Evolutionary conservation across 23 tunicate species (phyloP), one percentile per base, ranked within the genome.

Genomic region (Aplidium turbinatum): DNA sequence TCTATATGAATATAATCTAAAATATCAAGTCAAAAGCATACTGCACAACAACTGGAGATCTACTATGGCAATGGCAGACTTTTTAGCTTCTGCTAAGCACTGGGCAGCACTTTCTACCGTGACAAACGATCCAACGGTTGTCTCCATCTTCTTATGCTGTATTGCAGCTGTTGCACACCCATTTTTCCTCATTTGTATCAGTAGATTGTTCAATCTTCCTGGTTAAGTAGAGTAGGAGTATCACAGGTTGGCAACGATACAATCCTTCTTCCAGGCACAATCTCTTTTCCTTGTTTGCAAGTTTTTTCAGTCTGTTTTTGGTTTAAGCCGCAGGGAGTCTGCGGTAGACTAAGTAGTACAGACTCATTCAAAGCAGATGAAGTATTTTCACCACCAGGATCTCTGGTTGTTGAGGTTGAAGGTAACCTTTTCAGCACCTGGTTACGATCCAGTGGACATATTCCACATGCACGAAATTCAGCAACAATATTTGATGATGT

Each of bases 381-480:
- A 27, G 13, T 5, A 11, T 31, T 20, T 31, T 30, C 68, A 27
- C 9, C 36, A 26, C 68, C 68, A 30, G 36, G 7, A 26, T 60
- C 68, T 28, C n/a, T 6, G 20, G 7, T 60, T 60, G 68, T 4
- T 5, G 36, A 6, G 21, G 23, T 54, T 18, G 60, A 54, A 40
- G 74, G 61, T n/a, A 68, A 25, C 30, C 74, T 22, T 46, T 68
- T 68, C 31, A 68, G 29, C 9, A 68, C 74, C 29, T 68, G 74
- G 9, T 39, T 22, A 19, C 55, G 31, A 68, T 68, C 74, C 24
- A 40, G 63, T 35, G 74, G 62, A 29, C 5, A 30, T 30, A 60
- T 26, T 6, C 68, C 35, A 60, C 36, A 28, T 35, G 35, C 68
- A 6, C 68, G 68, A 46, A 68, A 60, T 7, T 38, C 68, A 27